A percentile compares a stretch with the other conserved stretches of the same genome.
phyloP scores from a whole-genome alignment of 2,113 vertebrate genomes.

The Ochotona curzoniae region DNA sequence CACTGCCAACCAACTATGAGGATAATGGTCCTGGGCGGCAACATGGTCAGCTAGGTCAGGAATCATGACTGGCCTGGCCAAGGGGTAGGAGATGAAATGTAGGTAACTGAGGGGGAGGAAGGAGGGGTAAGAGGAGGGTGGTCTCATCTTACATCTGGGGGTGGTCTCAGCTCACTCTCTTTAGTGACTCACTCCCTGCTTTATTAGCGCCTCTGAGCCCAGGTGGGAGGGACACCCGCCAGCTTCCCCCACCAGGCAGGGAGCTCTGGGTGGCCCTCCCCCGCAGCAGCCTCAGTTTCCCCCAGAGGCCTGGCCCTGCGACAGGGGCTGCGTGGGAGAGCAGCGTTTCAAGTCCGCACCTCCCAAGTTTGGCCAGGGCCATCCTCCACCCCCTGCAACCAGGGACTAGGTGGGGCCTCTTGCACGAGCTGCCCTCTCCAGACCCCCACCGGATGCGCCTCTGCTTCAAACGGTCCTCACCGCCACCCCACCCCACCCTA shows the following conservation, averaged over 20 bases:
- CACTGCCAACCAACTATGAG: neutral
- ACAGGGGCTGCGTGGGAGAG: constrained; percentile 72
- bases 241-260: constrained; percentile 59
- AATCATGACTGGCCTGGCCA: neutral
- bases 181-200: constrained; percentile 76
- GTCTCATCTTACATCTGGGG: constrained; percentile 66
- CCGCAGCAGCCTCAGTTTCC: constrained; percentile 77
- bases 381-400: constrained; percentile 53
- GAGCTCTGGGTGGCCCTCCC: constrained; percentile 74
- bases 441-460: constrained; percentile 47
- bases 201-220: constrained; percentile 77
- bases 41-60: neutral
- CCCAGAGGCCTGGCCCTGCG: constrained; percentile 61
- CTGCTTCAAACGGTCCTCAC: constrained; percentile 1
- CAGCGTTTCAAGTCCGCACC: neutral
- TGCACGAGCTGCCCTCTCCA: constrained; percentile 54
- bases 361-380: neutral
- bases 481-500: too few relatives aligned
- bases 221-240: constrained; percentile 74
- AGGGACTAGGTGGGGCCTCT: constrained; percentile 65
- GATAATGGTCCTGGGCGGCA: too few relatives aligned
- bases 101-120: neutral
- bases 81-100: neutral
- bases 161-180: constrained; percentile 59
- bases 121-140: neutral